Evolutionary conservation across 2,113 vertebrate species (phyloP), one percentile per base, ranked within the genome.

Genomic region (Mormyrus iriodes): DNA sequence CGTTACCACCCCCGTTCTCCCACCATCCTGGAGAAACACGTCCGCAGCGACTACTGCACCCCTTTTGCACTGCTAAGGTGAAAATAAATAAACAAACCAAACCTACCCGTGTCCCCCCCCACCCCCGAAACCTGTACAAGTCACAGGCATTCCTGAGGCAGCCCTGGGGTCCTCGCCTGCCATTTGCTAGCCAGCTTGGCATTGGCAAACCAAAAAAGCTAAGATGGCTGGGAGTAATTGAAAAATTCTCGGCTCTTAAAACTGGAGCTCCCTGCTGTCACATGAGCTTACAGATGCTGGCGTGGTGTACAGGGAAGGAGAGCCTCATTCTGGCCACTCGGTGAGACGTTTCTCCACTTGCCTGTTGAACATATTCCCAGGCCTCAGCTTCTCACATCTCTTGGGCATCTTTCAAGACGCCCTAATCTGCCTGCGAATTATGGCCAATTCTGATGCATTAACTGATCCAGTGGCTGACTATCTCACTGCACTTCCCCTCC

Each of bases 1-100:
- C 90, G 44, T 93, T 94, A 91, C 91, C 89, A 89, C 93, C 73
- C 85, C 49, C 85, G 24, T 58, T 86, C 90, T 79, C 19, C 17
- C 12, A 48, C 48, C 48, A 35, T 27, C 51, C 46, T 39, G 48
- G 24, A n/a, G 65, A 52, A 27, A 48, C 51, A 49, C 17, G 42
- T 10, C 65, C 24, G 65, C 44, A 3, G 65, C 10, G 46, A 51
- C n/a, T 17, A 19, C 82, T 48, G 82, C 82, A 24, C n/a, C 21
- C 7, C 83, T 51, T 49, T 4, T 51, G 42, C 19, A 15, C 82
- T 10, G 87, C 55, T 2, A 27, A 17, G 0, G 73, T 42, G 61
- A 79, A 42, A 79, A 79, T 79, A 35, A 79, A 79, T 42, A 79
- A 79, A 76, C 35, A 76, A 76, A 76, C 35, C 13, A 5, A 85